Evolutionary conservation across 37 sponge, comb jelly and placozoan genomes (phyloP), one percentile per base, ranked within the genome.

Genomic region (Dysidea cf. avara): DNA sequence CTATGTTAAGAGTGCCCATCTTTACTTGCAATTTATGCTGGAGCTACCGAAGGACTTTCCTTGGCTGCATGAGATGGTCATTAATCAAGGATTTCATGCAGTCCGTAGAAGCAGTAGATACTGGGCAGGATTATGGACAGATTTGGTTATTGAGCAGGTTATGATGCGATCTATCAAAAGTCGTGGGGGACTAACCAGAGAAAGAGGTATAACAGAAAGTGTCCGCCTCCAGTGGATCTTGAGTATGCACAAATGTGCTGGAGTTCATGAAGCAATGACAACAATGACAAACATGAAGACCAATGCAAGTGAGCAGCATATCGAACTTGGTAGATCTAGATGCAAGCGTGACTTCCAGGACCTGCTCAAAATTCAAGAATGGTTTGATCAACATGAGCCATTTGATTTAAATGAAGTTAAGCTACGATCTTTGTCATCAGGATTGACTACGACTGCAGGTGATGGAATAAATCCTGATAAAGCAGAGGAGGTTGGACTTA

Each of bases 231-330:
- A 66, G 26, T n/a, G n/a, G n/a, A n/a, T n/a, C n/a, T n/a, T n/a
- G n/a, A n/a, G n/a, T n/a, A n/a, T n/a, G n/a, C n/a, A n/a, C n/a
- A n/a, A n/a, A n/a, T n/a, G n/a, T n/a, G n/a, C n/a, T n/a, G n/a
- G n/a, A n/a, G n/a, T n/a, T 68, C 64, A 78, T 54, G 79, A 78
- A 31, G 79, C 66, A 21, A 34, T 79, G 80, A 67, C 58, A 35
- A 66, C 78, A 66, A 9, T 51, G 21, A 66, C 56, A 29, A 65
- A 66, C 39, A 29, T 46, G 30, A 66, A 46, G 34, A 34, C 63
- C 78, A 53, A n/a, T n/a, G n/a, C n/a, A n/a, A n/a, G n/a, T n/a
- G n/a, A n/a, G n/a, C n/a, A n/a, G n/a, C n/a, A n/a, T n/a, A n/a
- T n/a, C n/a, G n/a, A n/a, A n/a, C n/a, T n/a, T n/a, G n/a, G n/a